Conservation (phyloP, 2,888 invertebrate genomes). For the Neuroscelio doddi region DNA sequence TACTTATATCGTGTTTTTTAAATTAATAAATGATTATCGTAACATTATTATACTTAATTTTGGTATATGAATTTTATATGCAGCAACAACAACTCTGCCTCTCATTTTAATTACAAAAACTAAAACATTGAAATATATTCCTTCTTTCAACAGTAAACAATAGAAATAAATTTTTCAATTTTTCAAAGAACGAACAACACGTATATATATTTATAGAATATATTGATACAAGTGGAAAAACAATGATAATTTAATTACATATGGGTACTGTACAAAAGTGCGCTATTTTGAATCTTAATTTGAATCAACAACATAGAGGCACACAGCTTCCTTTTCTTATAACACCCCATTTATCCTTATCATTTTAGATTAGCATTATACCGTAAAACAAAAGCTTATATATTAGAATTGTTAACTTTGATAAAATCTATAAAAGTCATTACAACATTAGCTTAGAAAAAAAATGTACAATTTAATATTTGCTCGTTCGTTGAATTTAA, state of each 20-base stretch:
- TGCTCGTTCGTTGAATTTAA: conserved; percentile 1
- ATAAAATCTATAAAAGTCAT: conserved; percentile 8
- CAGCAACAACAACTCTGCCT: conserved; percentile 1
- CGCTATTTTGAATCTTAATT: conserved; percentile 10
- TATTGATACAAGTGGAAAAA: conserved; percentile 21
- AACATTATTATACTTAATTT: conserved; percentile 1
- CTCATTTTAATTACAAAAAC: not conserved
- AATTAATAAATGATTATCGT: conserved; percentile 2
- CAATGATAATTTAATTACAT: conserved; percentile 3
- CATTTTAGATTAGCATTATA: not conserved
- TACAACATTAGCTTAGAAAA: conserved; percentile 6
- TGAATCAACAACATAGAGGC: conserved; percentile 10
- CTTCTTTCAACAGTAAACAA: conserved; percentile 1
- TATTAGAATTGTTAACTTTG: conserved; percentile 6
- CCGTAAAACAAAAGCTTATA: conserved; percentile 3
- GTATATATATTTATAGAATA: conserved; percentile 9
- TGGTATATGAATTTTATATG: conserved; percentile 1
- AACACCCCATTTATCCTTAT: not conserved
- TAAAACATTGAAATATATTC: not conserved
- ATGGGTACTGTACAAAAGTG: conserved; percentile 6
- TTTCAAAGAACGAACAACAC: not conserved
- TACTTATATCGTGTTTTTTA: too few relatives aligned
- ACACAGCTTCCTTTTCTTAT: conserved; percentile 2
- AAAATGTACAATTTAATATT: conserved; percentile 4
- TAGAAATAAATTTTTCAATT: not conserved